A percentile compares a stretch with the other conserved stretches of the same genome.
Conservation (phyloP, 1,140 invertebrate genomes). For the Polypedilum pembai region DNA sequence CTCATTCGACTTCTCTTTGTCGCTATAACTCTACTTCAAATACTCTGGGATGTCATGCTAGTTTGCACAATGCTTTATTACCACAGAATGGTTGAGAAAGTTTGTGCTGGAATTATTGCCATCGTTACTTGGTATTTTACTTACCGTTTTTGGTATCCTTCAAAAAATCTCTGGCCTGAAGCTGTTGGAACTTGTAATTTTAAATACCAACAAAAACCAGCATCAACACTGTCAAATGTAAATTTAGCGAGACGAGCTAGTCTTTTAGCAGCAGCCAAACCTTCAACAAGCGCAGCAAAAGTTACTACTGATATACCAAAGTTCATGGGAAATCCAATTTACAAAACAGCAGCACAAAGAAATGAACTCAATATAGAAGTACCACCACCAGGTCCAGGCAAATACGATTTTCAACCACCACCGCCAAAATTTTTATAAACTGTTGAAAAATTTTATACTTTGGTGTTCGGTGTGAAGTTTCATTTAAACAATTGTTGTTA, state of each 20-base stretch:
- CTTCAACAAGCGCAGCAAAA: conserved; percentile 36
- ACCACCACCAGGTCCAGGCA: not conserved
- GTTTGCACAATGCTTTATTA: conserved; percentile 87
- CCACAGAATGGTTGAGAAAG: conserved; percentile 91
- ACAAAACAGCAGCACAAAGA: conserved; percentile 38
- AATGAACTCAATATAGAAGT: not conserved
- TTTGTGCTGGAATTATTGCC: conserved; percentile 77
- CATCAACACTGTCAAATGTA: conserved; percentile 24
- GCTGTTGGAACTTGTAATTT: conserved; percentile 71
- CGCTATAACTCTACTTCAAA: conserved; percentile 64
- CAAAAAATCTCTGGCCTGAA: conserved; percentile 53
- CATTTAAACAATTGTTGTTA: too few relatives aligned
- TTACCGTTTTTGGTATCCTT: conserved; percentile 73
- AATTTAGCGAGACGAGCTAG: conserved; percentile 35
- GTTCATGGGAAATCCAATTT: conserved; percentile 75
- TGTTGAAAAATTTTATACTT: too few relatives aligned
- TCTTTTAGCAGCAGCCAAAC: conserved; percentile 29
- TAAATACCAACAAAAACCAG: conserved; percentile 57
- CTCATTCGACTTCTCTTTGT: conserved; percentile 75
- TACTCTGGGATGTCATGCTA: conserved; percentile 92
- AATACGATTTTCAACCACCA: conserved; percentile 15
- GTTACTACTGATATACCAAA: conserved; percentile 44
- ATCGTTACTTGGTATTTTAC: conserved; percentile 86
- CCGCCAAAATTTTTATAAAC: not conserved
- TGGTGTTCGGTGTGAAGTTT: too few relatives aligned